Base-by-base conservation (phyloP, 1,140 invertebrate genomes). In the Drosophila rufa region DNA sequence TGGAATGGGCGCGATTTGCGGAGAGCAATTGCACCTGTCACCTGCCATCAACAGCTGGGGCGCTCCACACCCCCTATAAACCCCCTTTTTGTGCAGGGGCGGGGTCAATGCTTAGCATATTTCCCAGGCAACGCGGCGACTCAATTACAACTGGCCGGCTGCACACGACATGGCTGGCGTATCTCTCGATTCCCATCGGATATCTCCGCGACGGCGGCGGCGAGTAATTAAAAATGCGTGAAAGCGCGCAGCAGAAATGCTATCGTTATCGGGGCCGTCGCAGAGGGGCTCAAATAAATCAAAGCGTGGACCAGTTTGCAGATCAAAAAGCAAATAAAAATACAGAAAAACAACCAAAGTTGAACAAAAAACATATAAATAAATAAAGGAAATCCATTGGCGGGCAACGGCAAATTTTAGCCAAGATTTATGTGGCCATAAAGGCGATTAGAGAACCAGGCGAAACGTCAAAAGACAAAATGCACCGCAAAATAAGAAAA, bases 341-440 rank as follows among this genome's bases (percentile, higher is more conserved):
- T 33, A 9, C 7, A 9, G 2, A 11, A 36, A 36, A 36, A 36
- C 33, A 36, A 75, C 22, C 45, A 17, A 53, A 73, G 46, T 40
- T 38, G 43, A 25, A 51, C 45, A 60, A 45, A 56, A 80, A 69
- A 60, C n/a, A 68, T 60, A 71, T 62, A 70, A 65, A 81, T 59
- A 79, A 53, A 67, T 58, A 66, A 73, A 66, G 55, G 62, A 66
- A 53, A 75, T 65, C 83, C 81, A 89, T 80, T 87, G 80, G 85
- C 86, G 76, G 84, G 80, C 84, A 87, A 84, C 80, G 84, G 84
- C 84, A 87, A 87, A 80, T 89, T 87, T 89, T 62, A 78, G 84
- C 69, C 69, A 87, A 87, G 84, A 87, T 87, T 87, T 87, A 87
- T 87, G 84, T 89, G 84, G 80, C 84, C 84, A 84, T 87, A 87